Evolutionary conservation across 2,888 invertebrate genomes (phyloP), one percentile per base, ranked within the genome.

Genomic region (Limulus polyphemus): DNA sequence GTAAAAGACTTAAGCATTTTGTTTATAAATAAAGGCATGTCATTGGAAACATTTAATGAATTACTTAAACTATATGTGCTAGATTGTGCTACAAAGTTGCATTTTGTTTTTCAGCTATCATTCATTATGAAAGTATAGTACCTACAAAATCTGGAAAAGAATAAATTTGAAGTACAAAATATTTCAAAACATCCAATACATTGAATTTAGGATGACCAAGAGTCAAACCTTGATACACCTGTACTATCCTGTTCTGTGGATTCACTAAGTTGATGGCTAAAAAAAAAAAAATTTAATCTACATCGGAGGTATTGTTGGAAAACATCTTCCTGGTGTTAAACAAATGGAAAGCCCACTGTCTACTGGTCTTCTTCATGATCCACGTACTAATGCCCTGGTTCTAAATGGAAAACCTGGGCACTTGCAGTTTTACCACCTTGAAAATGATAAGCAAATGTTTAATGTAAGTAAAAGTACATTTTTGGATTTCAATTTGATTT

Each of bases 171-270:
- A n/a, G n/a, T n/a, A n/a, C n/a, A n/a, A n/a, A n/a, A n/a, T n/a
- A n/a, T n/a, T n/a, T n/a, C n/a, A n/a, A n/a, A n/a, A n/a, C n/a
- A n/a, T n/a, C n/a, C n/a, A n/a, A 55, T 47, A 16, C 17, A 46
- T 56, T 57, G 12, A 54, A 51, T 56, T 47, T 47, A 47, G n/a
- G n/a, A n/a, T n/a, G 55, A 81, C 82, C 77, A 81, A 81, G 0
- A 4, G 86, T 83, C 61, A 88, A 81, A 68, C 87, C 83, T 72
- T 87, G 86, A 59, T 87, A 62, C 1, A 82, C 78, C 51, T 82
- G 81, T 13, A 80, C 76, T 10, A 83, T 73, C 58, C 78, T 76
- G 65, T 81, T 74, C 47, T 72, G 74, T 54, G 74, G 71, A 61
- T 74, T 71, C 11, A 79, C 73, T 46, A 79, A 59, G 59, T 76